These are phyloP conservation scores for Zosterops hypoxanthus DNA, from an alignment of 2,113 vertebrate species.

Conservation along the genomic window DNA sequence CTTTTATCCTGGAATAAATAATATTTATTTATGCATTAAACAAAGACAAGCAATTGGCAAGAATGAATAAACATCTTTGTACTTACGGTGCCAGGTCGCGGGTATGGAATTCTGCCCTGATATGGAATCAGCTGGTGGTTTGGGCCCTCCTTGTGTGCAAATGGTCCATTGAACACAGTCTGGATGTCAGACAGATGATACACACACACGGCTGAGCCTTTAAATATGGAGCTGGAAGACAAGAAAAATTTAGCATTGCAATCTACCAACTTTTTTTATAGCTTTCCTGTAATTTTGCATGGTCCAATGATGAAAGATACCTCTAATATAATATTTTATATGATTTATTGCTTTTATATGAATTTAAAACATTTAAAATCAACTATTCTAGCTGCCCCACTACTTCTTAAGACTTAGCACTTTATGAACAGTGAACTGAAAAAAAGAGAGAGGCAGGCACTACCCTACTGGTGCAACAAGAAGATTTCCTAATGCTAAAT, in stretches of 20 bases:
- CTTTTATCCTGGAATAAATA: background rate
- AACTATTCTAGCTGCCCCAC: background rate
- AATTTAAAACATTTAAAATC: background rate
- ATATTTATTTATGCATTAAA: constrained; percentile 26
- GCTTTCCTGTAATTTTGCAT: background rate
- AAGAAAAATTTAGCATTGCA: background rate
- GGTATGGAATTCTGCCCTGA: constrained; percentile 96
- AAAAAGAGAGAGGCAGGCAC: background rate
- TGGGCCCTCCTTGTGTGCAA: constrained; percentile 95
- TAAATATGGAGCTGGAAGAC: constrained; percentile 90
- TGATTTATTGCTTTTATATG: background rate
- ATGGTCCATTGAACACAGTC: constrained; percentile 97
- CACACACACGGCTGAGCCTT: constrained; percentile 95
- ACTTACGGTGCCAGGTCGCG: constrained; percentile 95
- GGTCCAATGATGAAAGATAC: background rate
- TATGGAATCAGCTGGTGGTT: constrained; percentile 95
- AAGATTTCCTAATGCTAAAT: background rate
- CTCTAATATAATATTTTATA: background rate
- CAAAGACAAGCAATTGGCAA: constrained; percentile 1
- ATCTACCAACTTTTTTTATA: background rate
- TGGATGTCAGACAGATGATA: constrained; percentile 97
- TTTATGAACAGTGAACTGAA: background rate
- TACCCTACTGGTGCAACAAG: background rate
- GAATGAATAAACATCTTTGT: constrained; percentile 4
- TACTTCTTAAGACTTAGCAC: background rate